These are phyloP conservation scores for Pelusios castaneus DNA, from an alignment of 2,113 vertebrate genomes.

Conservation along the genomic window DNA sequence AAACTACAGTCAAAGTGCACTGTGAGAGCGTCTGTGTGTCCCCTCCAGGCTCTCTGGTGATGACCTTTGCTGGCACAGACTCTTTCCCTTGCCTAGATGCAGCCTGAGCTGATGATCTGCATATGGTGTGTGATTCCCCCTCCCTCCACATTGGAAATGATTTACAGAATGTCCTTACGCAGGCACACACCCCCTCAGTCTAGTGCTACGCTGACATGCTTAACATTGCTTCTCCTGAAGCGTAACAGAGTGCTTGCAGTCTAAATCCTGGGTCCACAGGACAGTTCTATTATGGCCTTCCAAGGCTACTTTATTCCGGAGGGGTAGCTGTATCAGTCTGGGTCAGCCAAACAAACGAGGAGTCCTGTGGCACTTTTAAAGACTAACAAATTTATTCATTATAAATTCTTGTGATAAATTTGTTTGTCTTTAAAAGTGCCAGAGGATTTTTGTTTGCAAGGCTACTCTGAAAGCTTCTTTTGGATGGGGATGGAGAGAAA, in stretches of 20 bases:
- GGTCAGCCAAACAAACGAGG: no score
- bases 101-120: not conserved
- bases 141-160: not conserved
- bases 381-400: no score
- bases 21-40: not conserved
- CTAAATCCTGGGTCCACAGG: not conserved
- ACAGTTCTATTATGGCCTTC: not conserved
- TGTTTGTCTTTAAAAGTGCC: no score
- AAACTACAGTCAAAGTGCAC: not conserved
- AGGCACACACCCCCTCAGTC: not conserved
- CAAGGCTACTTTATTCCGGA: no score
- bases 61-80: not conserved
- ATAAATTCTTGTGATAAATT: no score
- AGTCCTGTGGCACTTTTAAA: no score
- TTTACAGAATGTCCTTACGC: not conserved
- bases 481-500: conserved; percentile 5
- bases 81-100: not conserved
- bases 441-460: no score
- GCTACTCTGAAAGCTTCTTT: conserved; percentile 48
- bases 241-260: not conserved
- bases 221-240: not conserved
- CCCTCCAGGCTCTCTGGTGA: not conserved
- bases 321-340: no score
- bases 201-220: not conserved
- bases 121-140: not conserved